Conservation (phyloP, 2,888 invertebrate genomes). For the Pemphredon lugubris region DNA sequence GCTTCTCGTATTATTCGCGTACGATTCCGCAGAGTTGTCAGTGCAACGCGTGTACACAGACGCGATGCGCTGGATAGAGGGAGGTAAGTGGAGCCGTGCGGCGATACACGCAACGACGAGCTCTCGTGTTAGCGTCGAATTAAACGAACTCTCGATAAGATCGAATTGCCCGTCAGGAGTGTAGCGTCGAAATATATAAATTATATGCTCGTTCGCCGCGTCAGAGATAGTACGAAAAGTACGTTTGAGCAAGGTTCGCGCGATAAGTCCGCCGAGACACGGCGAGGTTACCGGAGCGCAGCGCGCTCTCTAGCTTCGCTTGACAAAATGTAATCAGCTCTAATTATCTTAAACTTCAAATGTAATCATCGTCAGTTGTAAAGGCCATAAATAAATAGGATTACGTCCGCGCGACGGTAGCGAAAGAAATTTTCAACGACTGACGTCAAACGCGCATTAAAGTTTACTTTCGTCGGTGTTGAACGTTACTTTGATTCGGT, state of each 20-base stretch:
- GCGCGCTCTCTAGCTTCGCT: conserved; percentile 13
- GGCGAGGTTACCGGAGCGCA: conserved; percentile 40
- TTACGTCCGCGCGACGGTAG: conserved; percentile 36
- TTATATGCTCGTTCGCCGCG: conserved; percentile 36
- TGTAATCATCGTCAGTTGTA: conserved; percentile 53
- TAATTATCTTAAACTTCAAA: conserved; percentile 60
- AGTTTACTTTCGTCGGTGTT: too few species aligned
- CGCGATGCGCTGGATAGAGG: too few species aligned
- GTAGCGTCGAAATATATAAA: conserved; percentile 21
- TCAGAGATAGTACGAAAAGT: conserved; percentile 43
- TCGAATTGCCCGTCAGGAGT: neutral
- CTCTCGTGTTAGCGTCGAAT: neutral
- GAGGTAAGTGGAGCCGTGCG: too few species aligned
- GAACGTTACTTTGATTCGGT: too few species aligned
- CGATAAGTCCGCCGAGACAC: conserved; percentile 19
- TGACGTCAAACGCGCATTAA: neutral
- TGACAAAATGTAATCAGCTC: conserved; percentile 43
- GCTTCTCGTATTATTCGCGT: too few species aligned
- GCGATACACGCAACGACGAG: too few species aligned
- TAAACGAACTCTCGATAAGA: neutral
- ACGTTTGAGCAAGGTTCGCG: conserved; percentile 52
- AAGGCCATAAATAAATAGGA: conserved; percentile 53
- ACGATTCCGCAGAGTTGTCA: too few species aligned
- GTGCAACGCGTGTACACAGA: too few species aligned
- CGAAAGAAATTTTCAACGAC: conserved; percentile 38